Conservation (phyloP, 1,140 invertebrate genomes). For the Mamestra configurata region DNA sequence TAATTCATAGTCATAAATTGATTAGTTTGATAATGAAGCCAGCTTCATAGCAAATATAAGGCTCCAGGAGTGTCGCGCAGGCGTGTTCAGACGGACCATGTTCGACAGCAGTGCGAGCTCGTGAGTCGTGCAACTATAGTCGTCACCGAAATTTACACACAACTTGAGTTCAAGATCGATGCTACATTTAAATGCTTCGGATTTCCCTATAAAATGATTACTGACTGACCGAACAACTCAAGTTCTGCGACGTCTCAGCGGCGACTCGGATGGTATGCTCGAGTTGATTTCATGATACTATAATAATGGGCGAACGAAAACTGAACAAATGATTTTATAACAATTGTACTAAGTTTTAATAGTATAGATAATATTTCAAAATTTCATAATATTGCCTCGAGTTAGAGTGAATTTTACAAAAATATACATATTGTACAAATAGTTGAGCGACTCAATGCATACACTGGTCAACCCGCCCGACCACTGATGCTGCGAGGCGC, state of each 20-base stretch:
- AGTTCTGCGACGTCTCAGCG: not conserved
- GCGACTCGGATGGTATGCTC: not conserved
- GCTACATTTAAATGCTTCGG: conserved; percentile 1
- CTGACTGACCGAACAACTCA: not conserved
- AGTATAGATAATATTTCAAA: conserved; percentile 81
- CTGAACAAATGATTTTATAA: conserved; percentile 55
- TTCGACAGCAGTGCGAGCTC: conserved; percentile 57
- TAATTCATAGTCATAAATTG: not conserved
- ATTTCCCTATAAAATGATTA: not conserved
- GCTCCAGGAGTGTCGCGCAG: not conserved
- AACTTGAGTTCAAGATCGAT: not conserved
- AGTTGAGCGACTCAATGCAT: conserved; percentile 76
- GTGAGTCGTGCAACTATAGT: conserved; percentile 66
- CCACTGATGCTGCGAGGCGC: no score
- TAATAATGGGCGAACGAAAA: conserved; percentile 27
- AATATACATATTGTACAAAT: conserved; percentile 86
- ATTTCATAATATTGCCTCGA: conserved; percentile 85
- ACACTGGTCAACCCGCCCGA: conserved; percentile 67
- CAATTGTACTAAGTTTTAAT: conserved; percentile 83
- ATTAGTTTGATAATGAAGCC: not conserved
- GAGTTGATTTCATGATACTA: conserved; percentile 14
- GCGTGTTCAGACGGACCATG: not conserved
- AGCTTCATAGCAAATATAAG: not conserved
- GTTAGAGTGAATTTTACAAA: conserved; percentile 86
- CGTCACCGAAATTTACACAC: no score